Base-by-base conservation (phyloP, 2,888 invertebrate genomes). In the Calephelis perditalis region DNA sequence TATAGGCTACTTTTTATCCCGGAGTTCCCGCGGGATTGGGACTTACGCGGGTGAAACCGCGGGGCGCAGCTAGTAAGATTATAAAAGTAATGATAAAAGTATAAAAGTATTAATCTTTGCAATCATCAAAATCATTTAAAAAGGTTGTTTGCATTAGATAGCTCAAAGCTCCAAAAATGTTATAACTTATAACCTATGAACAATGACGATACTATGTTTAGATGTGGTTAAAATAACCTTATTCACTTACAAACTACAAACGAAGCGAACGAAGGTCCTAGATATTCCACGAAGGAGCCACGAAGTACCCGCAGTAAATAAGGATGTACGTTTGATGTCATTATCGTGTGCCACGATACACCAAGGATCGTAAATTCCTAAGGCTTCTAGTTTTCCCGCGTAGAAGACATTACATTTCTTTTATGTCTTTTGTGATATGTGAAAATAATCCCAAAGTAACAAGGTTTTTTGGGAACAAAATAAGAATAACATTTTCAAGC, bases 281-380 rank as follows among this genome's bases (percentile, higher is more conserved):
- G 57, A 57, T 60, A 62, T 67, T 65, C 61, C 60, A 61, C 47
- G 56, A 62, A 54, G 62, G 62, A 59, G 65, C 71, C 64, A 62
- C 68, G 58, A 67, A 70, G 84, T 86, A 88, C 88, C 86, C 86
- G 87, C 86, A 86, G 86, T 88, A 88, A 88, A 88, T 86, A 88
- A 86, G 88, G 86, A 82, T 85, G 87, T 88, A 82, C 87, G 86
- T 81, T 81, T 79, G 83, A 81, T 81, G 79, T 82, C 84, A 86
- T 88, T 87, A 87, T 68, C 67, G 54, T 36, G 59, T 59, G 52
- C 45, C 35, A 11, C 52, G 52, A 52, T 52, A 52, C 52, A 52
- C 52, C 52, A 15, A 52, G 52, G 52, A 11, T 52, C 52, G 52
- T 52, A 35, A 52, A 52, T 52, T 52, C 52, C 52, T 9, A 52